A percentile compares a stretch with the other conserved stretches of the same genome.
Evolutionary conservation across 2,113 vertebrate species (phyloP).

Genomic region (Grammomys surdaster): DNA sequence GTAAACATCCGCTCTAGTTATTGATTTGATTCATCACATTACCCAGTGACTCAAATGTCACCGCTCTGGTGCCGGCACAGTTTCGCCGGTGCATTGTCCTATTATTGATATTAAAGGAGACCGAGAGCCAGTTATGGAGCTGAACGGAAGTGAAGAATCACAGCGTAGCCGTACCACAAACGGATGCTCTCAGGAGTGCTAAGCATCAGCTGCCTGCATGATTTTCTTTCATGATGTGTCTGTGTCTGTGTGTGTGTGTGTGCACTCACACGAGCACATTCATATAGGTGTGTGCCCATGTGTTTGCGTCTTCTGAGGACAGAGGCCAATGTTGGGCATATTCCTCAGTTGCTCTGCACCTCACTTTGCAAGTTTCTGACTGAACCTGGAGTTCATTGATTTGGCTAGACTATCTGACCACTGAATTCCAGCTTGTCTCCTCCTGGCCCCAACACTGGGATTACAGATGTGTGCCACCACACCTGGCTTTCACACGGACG

Average conservation of each 20-base stretch:
- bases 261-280: not conserved
- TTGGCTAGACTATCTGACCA: not conserved
- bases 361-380: not conserved
- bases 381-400: not conserved
- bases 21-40: constrained; percentile 56
- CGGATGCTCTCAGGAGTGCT: rapidly evolving
- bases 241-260: not conserved
- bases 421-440: not conserved
- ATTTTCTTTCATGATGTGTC: not conserved
- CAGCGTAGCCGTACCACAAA: rapidly evolving
- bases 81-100: not conserved
- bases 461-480: no score
- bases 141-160: not conserved
- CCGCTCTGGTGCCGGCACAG: not conserved
- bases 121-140: not conserved
- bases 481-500: not conserved
- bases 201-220: not conserved
- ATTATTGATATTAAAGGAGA: constrained; percentile 13
- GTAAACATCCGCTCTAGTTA: not conserved
- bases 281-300: not conserved
- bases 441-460: not conserved
- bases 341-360: not conserved
- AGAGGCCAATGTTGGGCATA: not conserved
- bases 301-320: not conserved
- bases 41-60: constrained; percentile 68